Evolutionary conservation across 2,888 invertebrate species (phyloP), one percentile per base, ranked within the genome.

Genomic region (Drosophila pseudotalamancana): DNA sequence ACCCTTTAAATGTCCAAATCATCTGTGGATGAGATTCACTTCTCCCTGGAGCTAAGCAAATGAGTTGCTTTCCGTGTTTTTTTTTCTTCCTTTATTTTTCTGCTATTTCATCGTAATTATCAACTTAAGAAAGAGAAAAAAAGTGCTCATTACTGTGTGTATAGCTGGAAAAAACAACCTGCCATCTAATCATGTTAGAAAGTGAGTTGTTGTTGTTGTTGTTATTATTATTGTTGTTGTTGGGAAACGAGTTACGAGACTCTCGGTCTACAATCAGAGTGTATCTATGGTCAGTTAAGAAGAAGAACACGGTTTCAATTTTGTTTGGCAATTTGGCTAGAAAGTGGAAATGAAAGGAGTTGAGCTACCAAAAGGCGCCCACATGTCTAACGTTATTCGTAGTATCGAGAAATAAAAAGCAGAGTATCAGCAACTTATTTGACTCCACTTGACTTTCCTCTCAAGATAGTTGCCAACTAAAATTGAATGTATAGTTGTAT

Each of bases 71-170:
- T 62, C 27, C 14, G 14, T 14, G 19, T 19, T 16, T 59, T 29
- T 59, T 43, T 25, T 53, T 43, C 9, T 57, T 31, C 9, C 31
- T 51, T 9, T 39, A 4, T 34, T 56, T 77, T 79, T 81, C 32
- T 84, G 82, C 82, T 54, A 61, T 75, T 79, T 83, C 82, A 83
- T 83, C 76, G 77, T 87, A 87, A 83, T 83, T 83, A 83, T 83
- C 73, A 85, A 82, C 82, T 87, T 64, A 68, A 84, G 57, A 84
- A 66, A 76, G 68, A 87, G 78, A 82, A 76, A 72, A 87, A 81
- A 82, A 72, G 66, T 65, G 72, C 77, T 82, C 84, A 83, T 83
- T 82, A 80, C 66, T 51, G 46, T 51, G 39, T 57, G 8, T 31
- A 54, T 40, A 39, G 18, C 49, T 49, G 11, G 27, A 23, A 46